A percentile compares a stretch with the other conserved stretches of the same genome.
phyloP scores from a whole-genome alignment of 2,113 vertebrate species.

The Athene noctua region DNA sequence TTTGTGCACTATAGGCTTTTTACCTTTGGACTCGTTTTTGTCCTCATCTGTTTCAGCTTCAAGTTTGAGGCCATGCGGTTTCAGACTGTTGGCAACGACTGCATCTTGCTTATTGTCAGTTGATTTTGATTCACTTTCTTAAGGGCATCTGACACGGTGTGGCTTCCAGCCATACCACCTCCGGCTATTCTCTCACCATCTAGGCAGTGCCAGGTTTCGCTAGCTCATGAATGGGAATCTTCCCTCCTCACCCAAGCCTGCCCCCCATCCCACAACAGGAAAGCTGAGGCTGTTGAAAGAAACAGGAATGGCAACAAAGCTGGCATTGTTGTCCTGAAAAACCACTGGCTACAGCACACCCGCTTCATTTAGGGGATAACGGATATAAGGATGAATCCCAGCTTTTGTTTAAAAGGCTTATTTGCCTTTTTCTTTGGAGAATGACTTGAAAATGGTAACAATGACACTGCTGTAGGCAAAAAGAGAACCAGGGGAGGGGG shows the following conservation, averaged over 20 bases:
- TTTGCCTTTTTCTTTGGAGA: neutral
- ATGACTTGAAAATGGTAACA: conserved; percentile 12
- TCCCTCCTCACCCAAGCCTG: conserved; percentile 19
- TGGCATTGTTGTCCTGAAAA: conserved; percentile 40
- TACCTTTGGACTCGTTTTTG: conserved; percentile 43
- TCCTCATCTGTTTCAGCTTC: conserved; percentile 63
- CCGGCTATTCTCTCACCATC: neutral
- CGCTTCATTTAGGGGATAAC: neutral
- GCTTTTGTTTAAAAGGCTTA: conserved; percentile 10
- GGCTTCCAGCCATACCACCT: conserved; percentile 52
- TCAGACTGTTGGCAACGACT: conserved; percentile 32
- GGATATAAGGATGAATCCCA: conserved; percentile 6
- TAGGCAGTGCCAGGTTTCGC: conserved; percentile 30
- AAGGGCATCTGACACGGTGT: neutral
- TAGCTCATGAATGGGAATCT: conserved; percentile 36
- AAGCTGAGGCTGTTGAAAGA: conserved; percentile 27
- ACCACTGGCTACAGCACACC: conserved; percentile 12
- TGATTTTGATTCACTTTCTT: conserved; percentile 30
- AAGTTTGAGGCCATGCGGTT: neutral
- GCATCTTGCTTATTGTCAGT: conserved; percentile 26
- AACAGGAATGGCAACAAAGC: conserved; percentile 36
- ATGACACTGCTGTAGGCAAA: conserved; percentile 28
- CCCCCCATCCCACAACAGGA: neutral
- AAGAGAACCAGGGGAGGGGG: neutral
- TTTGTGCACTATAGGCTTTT: conserved; percentile 16